Evolutionary conservation across 2,888 invertebrate species (phyloP).

Genomic region (Andrena hattorfiana): DNA sequence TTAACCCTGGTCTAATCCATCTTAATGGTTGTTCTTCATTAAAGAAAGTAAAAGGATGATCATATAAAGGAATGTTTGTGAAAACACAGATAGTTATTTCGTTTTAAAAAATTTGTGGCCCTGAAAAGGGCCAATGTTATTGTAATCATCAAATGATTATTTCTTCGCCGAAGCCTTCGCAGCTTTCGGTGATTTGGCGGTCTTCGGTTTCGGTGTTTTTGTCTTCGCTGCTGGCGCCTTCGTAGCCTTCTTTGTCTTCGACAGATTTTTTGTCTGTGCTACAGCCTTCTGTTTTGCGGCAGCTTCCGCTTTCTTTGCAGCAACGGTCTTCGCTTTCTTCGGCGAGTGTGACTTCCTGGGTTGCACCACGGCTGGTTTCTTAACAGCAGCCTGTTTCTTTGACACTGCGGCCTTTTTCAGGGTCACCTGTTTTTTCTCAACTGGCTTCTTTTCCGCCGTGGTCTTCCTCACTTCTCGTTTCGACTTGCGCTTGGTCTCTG

Average conservation of each 20-base stretch:
- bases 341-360: constrained; percentile 33
- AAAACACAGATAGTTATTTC: background rate
- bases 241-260: constrained; percentile 81
- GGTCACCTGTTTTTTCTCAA: constrained; percentile 63
- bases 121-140: constrained; percentile 62
- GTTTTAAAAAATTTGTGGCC: constrained; percentile 46
- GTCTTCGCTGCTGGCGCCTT: constrained; percentile 83
- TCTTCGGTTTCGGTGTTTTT: constrained; percentile 83
- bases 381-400: constrained; percentile 55
- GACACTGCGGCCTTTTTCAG: constrained; percentile 68
- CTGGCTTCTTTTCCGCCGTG: constrained; percentile 38
- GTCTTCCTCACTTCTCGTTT: constrained; percentile 28
- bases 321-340: constrained; percentile 66
- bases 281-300: constrained; percentile 49
- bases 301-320: constrained; percentile 50
- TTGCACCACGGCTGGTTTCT: constrained; percentile 31
- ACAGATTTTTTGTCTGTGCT: constrained; percentile 64
- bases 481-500: constrained; percentile 31
- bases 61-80: background rate
- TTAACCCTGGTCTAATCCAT: too few species aligned
- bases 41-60: background rate
- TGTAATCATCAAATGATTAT: constrained; percentile 45
- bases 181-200: constrained; percentile 68
- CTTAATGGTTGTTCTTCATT: too few species aligned
- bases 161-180: constrained; percentile 68